These are phyloP conservation scores for Dendroctonus valens DNA, from an alignment of 1,140 invertebrate species.

Conservation along the genomic window DNA sequence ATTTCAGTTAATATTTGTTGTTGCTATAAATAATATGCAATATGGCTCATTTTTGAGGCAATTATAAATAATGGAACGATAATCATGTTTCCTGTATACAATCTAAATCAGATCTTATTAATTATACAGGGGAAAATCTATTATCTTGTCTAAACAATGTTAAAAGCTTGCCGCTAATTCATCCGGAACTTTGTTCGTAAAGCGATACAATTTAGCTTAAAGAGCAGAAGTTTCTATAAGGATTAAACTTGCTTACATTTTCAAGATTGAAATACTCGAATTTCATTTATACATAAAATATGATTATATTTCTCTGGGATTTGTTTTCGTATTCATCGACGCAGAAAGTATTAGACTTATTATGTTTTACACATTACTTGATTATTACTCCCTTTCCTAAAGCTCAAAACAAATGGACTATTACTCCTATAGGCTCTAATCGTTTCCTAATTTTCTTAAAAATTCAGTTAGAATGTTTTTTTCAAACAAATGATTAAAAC, in stretches of 20 bases:
- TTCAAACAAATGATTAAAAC: too few relatives aligned
- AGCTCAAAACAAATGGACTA: background rate
- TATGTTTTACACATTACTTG: constrained; percentile 2
- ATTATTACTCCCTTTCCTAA: background rate
- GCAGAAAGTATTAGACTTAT: constrained; percentile 1
- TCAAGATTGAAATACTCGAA: too few relatives aligned
- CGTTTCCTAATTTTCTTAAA: too few relatives aligned
- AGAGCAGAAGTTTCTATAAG: constrained; percentile 9
- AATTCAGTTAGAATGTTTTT: too few relatives aligned
- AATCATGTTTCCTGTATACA: background rate
- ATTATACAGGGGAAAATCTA: background rate
- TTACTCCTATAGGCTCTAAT: background rate
- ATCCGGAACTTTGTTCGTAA: background rate
- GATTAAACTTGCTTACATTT: constrained; percentile 4
- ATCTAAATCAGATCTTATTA: background rate
- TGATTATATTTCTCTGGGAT: too few relatives aligned
- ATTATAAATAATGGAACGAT: background rate
- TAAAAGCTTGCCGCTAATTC: constrained; percentile 5
- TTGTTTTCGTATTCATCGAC: too few relatives aligned
- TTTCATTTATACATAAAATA: too few relatives aligned
- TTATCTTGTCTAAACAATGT: background rate
- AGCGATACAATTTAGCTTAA: constrained; percentile 10
- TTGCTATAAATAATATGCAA: background rate
- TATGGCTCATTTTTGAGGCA: background rate
- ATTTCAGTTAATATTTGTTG: background rate